phyloP scores from a whole-genome alignment of 2,888 invertebrate species.

The Thymelicus sylvestris region DNA sequence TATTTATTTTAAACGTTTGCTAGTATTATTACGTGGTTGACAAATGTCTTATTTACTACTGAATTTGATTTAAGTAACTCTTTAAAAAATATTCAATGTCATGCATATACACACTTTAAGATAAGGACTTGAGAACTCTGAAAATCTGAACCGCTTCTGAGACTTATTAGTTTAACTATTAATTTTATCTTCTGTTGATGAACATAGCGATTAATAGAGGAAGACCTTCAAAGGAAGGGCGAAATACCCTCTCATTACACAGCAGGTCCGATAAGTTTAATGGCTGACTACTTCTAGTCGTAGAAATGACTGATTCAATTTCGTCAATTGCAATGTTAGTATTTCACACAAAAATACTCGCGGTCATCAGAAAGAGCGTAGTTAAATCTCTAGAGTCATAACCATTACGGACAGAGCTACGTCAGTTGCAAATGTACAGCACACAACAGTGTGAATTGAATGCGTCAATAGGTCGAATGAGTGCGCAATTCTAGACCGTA shows the following conservation, averaged over 20 bases:
- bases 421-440: constrained; percentile 63
- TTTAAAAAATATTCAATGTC: too few relatives aligned
- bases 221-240: background rate
- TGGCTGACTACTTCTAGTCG: too few relatives aligned
- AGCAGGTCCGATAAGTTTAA: too few relatives aligned
- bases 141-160: too few relatives aligned
- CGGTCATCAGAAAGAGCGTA: constrained; percentile 19
- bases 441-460: constrained; percentile 31
- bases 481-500: constrained; percentile 46
- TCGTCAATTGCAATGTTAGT: too few relatives aligned
- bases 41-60: too few relatives aligned
- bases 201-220: background rate
- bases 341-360: constrained; percentile 7
- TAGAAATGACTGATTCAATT: too few relatives aligned
- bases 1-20: background rate
- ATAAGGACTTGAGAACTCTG: too few relatives aligned
- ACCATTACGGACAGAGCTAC: constrained; percentile 44
- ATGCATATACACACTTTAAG: too few relatives aligned
- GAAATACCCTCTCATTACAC: too few relatives aligned
- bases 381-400: constrained; percentile 33
- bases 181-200: background rate
- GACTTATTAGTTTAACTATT: background rate
- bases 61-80: too few relatives aligned
- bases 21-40: background rate
- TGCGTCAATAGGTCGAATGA: constrained; percentile 37